Evolutionary conservation across 2,888 invertebrate genomes (phyloP), one percentile per base, ranked within the genome.

Genomic region (Xiphydria camelus): DNA sequence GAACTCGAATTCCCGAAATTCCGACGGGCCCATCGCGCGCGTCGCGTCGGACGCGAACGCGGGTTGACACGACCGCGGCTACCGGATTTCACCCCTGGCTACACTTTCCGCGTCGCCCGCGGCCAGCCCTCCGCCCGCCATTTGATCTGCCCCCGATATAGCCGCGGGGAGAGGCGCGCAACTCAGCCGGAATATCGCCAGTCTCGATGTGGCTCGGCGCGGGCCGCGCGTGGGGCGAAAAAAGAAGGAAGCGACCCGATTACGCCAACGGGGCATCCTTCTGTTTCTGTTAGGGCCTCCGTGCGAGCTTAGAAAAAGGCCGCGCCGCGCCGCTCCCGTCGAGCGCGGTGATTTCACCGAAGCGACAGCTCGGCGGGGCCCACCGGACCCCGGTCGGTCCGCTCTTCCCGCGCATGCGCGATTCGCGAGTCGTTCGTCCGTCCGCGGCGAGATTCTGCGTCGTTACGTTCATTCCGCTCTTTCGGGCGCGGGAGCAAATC

Each of bases 21-120:
- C 26, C 26, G 14, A 26, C 10, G 14, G 12, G 4, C 26, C 14
- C 26, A 53, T 63, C 66, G 66, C 55, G 57, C 55, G 66, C 62
- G n/a, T n/a, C 56, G 62, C 64, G 69, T 62, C 64, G 61, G 61
- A 65, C 62, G 61, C 62, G 60, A 68, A 68, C 62, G 61, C 61
- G 63, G 61, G 59, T 66, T 59, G 72, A 70, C 69, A 64, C 68
- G 66, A 59, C 57, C 64, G 61, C 64, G 59, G 72, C 73, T 73
- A 73, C 74, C 68, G 71, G 68, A 74, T 73, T 74, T 75, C 64
- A 74, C 61, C 71, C 73, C 71, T 70, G 70, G 67, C 62, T 73
- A 68, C 63, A 70, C 68, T 56, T 55, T 51, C 47, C 48, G 57
- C 60, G 61, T 67, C 59, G 59, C 61, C 44, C 48, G 46, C 49